A percentile compares a stretch with the other conserved stretches of the same genome.
These are phyloP conservation scores for Neodiprion virginianus DNA, from an alignment of 1,140 invertebrate species.

Conservation along the genomic window DNA sequence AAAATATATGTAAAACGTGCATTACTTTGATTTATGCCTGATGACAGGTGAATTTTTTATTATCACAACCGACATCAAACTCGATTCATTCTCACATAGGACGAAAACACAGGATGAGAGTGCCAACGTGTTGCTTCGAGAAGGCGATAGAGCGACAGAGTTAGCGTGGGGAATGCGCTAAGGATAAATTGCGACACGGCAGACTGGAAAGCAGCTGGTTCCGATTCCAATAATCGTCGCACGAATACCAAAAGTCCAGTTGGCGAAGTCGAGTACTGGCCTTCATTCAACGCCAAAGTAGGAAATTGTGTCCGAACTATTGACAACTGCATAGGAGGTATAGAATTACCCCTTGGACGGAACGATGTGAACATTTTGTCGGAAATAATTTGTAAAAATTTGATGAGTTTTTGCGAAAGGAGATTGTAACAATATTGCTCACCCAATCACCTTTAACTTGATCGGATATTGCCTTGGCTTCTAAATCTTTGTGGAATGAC, in stretches of 20 bases:
- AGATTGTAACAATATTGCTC: neutral
- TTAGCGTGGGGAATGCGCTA: conserved; percentile 16
- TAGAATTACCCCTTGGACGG: too few relatives aligned
- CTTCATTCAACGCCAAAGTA: neutral
- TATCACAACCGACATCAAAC: too few relatives aligned
- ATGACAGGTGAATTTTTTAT: too few relatives aligned
- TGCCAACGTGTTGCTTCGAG: conserved; percentile 16
- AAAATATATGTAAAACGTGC: neutral
- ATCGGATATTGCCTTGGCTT: conserved; percentile 5
- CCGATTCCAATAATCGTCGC: conserved; percentile 8
- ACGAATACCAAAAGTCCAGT: conserved; percentile 18
- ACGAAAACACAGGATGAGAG: conserved; percentile 10
- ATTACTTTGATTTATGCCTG: too few relatives aligned
- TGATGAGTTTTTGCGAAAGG: too few relatives aligned
- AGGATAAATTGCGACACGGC: conserved; percentile 15
- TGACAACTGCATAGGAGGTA: conserved; percentile 5
- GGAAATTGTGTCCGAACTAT: conserved; percentile 15
- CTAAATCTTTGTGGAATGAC: conserved; percentile 12
- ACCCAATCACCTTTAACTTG: conserved; percentile 22
- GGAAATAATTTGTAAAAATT: too few relatives aligned
- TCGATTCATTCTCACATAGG: neutral
- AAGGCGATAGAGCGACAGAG: conserved; percentile 19
- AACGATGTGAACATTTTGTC: too few relatives aligned
- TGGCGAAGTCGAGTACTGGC: neutral
- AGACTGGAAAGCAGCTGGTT: neutral